A percentile compares a stretch with the other conserved stretches of the same genome.
Evolutionary conservation across 2,797 vertebrate genomes (phyloP).

Genomic region (Acridotheres tristis): DNA sequence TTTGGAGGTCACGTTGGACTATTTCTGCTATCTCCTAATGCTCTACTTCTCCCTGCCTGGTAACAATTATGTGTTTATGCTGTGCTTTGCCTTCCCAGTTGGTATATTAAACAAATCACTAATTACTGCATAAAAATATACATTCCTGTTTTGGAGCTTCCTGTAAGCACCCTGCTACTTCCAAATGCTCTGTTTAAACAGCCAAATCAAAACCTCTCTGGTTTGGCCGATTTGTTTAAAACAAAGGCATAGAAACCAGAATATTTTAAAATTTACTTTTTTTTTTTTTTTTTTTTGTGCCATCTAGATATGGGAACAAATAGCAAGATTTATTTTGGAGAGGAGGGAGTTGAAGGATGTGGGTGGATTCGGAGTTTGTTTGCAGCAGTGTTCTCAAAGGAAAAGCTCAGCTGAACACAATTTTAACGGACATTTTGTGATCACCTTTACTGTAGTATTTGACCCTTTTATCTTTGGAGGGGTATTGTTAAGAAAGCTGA

Average conservation of each 20-base stretch:
- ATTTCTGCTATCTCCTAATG: constrained; percentile 82
- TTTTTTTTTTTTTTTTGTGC: neutral
- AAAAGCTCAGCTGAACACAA: neutral
- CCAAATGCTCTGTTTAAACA: neutral
- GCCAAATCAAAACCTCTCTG: neutral
- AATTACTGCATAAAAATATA: constrained; percentile 76
- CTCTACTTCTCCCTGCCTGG: constrained; percentile 78
- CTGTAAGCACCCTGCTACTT: constrained; percentile 35
- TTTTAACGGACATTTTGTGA: neutral
- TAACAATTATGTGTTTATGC: constrained; percentile 80
- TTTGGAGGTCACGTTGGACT: constrained; percentile 78
- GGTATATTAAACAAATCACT: constrained; percentile 78
- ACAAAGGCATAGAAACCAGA: neutral
- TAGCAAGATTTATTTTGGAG: neutral
- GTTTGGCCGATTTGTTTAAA: neutral
- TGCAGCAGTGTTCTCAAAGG: neutral
- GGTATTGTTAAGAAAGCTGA: neutral
- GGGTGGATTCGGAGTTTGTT: neutral
- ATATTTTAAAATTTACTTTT: neutral
- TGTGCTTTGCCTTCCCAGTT: constrained; percentile 66
- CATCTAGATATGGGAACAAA: neutral
- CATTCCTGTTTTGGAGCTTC: constrained; percentile 64
- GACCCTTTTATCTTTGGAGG: neutral
- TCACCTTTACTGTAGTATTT: neutral
- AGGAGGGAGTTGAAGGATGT: neutral